Percentiles rank a stretch among this genome's conserved stretches.
Conservation (phyloP, 2,888 invertebrate species). For the Cerceris rybyensis region DNA sequence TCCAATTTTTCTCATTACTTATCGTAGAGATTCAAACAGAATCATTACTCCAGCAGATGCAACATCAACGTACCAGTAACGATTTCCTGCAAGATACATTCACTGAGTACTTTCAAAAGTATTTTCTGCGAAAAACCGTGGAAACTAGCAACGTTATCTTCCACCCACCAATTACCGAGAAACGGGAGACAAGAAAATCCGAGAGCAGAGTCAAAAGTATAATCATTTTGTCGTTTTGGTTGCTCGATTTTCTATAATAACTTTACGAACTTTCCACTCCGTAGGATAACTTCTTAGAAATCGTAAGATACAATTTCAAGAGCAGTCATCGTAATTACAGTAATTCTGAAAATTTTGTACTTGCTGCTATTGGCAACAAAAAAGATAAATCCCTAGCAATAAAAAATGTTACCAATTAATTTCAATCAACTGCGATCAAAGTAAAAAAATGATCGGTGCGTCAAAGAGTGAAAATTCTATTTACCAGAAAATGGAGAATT, state of each 20-base stretch:
- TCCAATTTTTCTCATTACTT: not conserved
- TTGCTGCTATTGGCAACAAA: no score
- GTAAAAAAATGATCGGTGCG: no score
- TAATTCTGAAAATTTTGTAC: no score
- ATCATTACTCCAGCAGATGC: slow-evolving; percentile 8
- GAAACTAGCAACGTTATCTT: not conserved
- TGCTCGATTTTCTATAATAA: not conserved
- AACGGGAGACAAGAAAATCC: not conserved
- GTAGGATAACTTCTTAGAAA: not conserved
- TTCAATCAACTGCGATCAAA: no score
- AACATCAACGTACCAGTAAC: slow-evolving; percentile 25
- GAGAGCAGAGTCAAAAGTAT: not conserved
- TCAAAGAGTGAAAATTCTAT: no score
- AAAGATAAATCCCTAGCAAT: no score
- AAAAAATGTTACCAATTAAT: no score
- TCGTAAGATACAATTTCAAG: not conserved
- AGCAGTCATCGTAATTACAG: not conserved
- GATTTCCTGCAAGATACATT: slow-evolving; percentile 19
- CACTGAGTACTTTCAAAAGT: not conserved
- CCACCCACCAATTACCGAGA: not conserved
- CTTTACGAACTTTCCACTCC: not conserved
- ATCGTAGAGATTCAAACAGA: slow-evolving; percentile 8
- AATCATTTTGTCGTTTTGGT: not conserved
- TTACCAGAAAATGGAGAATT: no score
- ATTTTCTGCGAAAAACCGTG: not conserved